Conservation (phyloP, 2,797 vertebrate genomes). For the Enteromius afrohamiltoni region DNA sequence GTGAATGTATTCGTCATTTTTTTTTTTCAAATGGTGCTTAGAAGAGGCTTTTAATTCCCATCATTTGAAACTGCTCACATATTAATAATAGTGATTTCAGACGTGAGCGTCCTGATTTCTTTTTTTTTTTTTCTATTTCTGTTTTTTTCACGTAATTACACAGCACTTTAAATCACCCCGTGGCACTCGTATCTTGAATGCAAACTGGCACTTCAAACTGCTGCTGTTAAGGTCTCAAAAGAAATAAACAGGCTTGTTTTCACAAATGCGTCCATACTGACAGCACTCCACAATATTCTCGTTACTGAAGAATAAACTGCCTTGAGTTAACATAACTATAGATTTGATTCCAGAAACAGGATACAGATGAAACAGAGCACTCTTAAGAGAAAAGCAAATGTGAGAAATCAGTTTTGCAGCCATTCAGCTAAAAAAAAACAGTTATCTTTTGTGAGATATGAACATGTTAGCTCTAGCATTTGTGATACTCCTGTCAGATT, state of each 20-base stretch:
- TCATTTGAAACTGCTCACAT: conserved; percentile 33
- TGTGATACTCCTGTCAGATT: not conserved
- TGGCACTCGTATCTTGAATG: conserved; percentile 29
- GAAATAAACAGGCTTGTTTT: conserved; percentile 34
- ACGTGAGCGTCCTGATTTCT: not conserved
- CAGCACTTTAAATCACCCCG: conserved; percentile 38
- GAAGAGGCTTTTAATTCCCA: conserved; percentile 51
- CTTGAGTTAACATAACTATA: not conserved
- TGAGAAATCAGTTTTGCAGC: not conserved
- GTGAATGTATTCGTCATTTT: conserved; percentile 27
- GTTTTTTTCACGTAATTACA: conserved; percentile 21
- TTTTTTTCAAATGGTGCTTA: conserved; percentile 42
- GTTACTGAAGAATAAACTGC: not conserved
- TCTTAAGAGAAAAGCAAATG: not conserved
- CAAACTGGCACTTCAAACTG: conserved; percentile 6
- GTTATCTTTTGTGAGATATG: not conserved
- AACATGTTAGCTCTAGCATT: not conserved
- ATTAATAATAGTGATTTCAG: conserved; percentile 41
- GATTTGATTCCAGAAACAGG: not conserved
- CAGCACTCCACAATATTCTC: not conserved
- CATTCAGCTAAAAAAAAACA: not conserved
- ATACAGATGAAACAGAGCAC: not conserved
- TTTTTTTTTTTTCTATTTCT: not conserved
- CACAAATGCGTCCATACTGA: not conserved
- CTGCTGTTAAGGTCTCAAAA: conserved; percentile 34